A percentile compares a stretch with the other conserved stretches of the same genome.
Conservation (phyloP, 2,113 vertebrate genomes). For the Anguilla rostrata region DNA sequence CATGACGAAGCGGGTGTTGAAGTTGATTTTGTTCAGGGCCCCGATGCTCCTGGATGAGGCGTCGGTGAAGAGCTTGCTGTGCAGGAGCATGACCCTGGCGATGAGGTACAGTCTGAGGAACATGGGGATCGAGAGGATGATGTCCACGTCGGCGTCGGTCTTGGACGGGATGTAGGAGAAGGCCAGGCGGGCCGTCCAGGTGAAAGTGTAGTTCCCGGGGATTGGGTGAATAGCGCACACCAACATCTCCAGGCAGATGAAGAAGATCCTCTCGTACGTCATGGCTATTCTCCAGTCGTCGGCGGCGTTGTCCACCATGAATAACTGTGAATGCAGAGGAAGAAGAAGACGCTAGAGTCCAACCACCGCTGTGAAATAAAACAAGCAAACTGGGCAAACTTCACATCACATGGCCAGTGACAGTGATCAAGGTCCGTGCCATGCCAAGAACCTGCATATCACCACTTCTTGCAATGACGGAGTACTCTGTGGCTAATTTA, state of each 20-base stretch:
- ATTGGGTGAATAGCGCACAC: conserved; percentile 98
- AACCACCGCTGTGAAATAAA: no score
- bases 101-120: conserved; percentile 99
- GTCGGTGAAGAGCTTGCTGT: conserved; percentile 99
- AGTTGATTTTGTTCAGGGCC: conserved; percentile 99
- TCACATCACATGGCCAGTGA: background rate
- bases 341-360: conserved; percentile 26
- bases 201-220: conserved; percentile 97
- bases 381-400: background rate
- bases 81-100: conserved; percentile 98
- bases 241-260: conserved; percentile 98
- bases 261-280: conserved; percentile 98
- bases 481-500: no score
- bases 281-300: conserved; percentile 99
- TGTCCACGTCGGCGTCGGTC: conserved; percentile 97
- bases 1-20: conserved; percentile 99
- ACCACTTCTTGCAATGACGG: no score
- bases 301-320: conserved; percentile 99
- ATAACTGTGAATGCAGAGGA: conserved; percentile 81
- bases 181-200: conserved; percentile 96
- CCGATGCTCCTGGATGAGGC: conserved; percentile 98
- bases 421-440: background rate
- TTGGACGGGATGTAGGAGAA: conserved; percentile 92
- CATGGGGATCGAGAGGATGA: conserved; percentile 99
- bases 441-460: background rate